A percentile compares a stretch with the other conserved stretches of the same genome.
These are phyloP conservation scores for Lepidurus couesii DNA, from an alignment of 1,140 invertebrate genomes.

Conservation along the genomic window DNA sequence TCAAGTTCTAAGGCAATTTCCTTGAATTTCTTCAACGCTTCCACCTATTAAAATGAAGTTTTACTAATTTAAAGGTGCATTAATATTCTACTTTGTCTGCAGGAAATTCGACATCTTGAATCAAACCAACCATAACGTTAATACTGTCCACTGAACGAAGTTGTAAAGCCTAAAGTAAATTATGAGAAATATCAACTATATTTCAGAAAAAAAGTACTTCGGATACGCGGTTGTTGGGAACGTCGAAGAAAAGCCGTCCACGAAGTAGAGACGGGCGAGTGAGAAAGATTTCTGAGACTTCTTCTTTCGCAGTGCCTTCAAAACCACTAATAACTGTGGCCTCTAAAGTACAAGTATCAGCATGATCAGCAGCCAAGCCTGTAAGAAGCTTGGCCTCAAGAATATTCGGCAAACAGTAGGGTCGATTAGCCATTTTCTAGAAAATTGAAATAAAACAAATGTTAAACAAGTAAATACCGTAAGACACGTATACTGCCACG, in stretches of 20 bases:
- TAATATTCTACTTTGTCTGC: slow-evolving; percentile 39
- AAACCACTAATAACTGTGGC: slow-evolving; percentile 52
- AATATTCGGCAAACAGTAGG: background rate
- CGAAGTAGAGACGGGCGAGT: slow-evolving; percentile 42
- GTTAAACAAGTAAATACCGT: too few relatives aligned
- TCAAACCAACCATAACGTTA: slow-evolving; percentile 43
- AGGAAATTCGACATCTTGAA: slow-evolving; percentile 43
- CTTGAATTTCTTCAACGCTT: slow-evolving; percentile 44
- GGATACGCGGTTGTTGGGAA: slow-evolving; percentile 43
- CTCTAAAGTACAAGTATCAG: slow-evolving; percentile 42
- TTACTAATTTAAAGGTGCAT: slow-evolving; percentile 18
- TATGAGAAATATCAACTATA: background rate
- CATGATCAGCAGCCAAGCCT: background rate
- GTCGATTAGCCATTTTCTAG: background rate
- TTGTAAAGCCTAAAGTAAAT: slow-evolving; percentile 44
- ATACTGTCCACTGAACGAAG: slow-evolving; percentile 51
- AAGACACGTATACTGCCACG: too few relatives aligned
- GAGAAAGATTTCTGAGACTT: slow-evolving; percentile 50
- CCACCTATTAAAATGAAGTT: slow-evolving; percentile 40
- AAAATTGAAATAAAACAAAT: background rate
- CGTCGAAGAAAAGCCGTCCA: slow-evolving; percentile 51
- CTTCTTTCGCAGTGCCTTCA: slow-evolving; percentile 51
- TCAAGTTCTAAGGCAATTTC: slow-evolving; percentile 44
- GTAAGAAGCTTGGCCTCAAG: background rate
- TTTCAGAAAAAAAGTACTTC: slow-evolving; percentile 40